Base-by-base conservation (phyloP, 2,113 vertebrate species). In the Rhizomys pruinosus region DNA sequence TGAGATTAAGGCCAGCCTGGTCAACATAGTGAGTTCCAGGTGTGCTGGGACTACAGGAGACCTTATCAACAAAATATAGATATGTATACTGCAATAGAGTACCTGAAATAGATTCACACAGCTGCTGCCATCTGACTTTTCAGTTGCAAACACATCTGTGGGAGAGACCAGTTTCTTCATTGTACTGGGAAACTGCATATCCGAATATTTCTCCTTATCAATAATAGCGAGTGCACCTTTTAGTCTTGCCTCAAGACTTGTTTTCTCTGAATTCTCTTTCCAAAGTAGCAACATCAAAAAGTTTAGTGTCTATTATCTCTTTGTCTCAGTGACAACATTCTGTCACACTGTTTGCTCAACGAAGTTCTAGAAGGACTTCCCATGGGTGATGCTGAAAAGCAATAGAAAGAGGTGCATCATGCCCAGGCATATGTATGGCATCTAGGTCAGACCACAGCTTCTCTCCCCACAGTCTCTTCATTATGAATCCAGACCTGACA, bases 401-500 rank as follows among this genome's bases (percentile, higher is more conserved):
- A 5, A 37, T 80, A 86, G 61, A 73, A 85, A 27, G 32, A 61
- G 22, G 4, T 19, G 1, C 7, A 32, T 79, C 42, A 16, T 66
- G 9, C 10, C 3, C 19, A 3, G 15, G 20, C 9, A 55, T 32
- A 11, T 3, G 12, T 37, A 61, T 0, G 3, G 79, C 95, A 94
- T 91, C 91, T 97, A 89, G 68, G 63, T n/a, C 84, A 39, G 80
- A 87, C 39, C n/a, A 8, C 29, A 3, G 29, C 32, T 74, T 22
- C 84, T 87, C 80, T 20, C 57, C 15, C 57, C 55, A 85, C 27
- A 25, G 23, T 17, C 39, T 44, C 78, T 91, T 61, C 12, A 25
- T 73, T n/a, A 25, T 2, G 11, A 37, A 82, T 12, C 29, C 80
- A 61, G 42, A 39, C 42, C 55, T 39, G 74, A 93, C 66, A 84